These are phyloP conservation scores for Neoscelio sp. DNA, from an alignment of 2,888 invertebrate species.

Conservation along the genomic window DNA sequence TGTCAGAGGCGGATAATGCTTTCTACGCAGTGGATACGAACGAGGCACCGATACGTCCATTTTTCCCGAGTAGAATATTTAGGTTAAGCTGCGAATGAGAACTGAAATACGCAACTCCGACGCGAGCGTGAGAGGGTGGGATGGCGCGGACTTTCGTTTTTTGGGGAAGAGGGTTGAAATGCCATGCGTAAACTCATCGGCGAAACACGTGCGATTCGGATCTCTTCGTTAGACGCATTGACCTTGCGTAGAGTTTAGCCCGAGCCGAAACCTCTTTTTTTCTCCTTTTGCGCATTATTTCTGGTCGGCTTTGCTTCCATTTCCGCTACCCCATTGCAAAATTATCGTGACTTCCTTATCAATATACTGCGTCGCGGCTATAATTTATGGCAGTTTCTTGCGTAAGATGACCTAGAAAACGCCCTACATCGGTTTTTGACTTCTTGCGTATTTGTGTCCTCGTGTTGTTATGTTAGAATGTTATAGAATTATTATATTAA, in stretches of 20 bases:
- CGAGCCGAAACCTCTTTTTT: background rate
- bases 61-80: conserved; percentile 69
- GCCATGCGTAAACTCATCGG: conserved; percentile 59
- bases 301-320: background rate
- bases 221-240: conserved; percentile 12
- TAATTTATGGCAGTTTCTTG: conserved; percentile 19
- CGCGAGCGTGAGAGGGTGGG: conserved; percentile 48
- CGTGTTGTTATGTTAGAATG: background rate
- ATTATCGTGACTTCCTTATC: conserved; percentile 18
- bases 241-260: background rate
- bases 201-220: conserved; percentile 50
- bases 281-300: conserved; percentile 25
- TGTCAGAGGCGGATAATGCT: too few species aligned
- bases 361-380: background rate
- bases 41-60: conserved; percentile 17
- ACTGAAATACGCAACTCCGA: conserved; percentile 61
- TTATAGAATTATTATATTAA: too few species aligned
- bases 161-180: conserved; percentile 62
- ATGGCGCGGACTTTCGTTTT: conserved; percentile 45
- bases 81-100: conserved; percentile 74
- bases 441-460: background rate
- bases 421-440: conserved; percentile 14
- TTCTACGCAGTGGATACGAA: background rate
- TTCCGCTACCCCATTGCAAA: conserved; percentile 25
- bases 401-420: conserved; percentile 25